Evolutionary conservation across 1,140 invertebrate genomes (phyloP).

Genomic region (Glossosoma conforme): DNA sequence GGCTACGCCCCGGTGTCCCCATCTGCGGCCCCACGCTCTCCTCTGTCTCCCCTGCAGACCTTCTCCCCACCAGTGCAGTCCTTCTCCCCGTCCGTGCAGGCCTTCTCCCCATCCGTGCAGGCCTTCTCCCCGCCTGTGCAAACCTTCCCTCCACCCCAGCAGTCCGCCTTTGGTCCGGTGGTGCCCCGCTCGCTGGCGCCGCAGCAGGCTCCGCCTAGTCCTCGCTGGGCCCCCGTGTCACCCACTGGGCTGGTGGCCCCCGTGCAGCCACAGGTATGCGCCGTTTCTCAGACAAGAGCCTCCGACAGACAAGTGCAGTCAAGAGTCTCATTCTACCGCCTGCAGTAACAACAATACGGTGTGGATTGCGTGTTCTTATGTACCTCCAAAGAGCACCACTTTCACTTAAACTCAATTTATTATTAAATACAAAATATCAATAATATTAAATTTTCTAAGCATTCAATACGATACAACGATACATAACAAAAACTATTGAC

Average conservation of each 20-base stretch:
- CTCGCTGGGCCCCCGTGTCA: conserved; percentile 19
- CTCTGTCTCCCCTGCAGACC: conserved; percentile 6
- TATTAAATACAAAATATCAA: no score
- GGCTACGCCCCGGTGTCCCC: conserved; percentile 1
- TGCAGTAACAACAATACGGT: no score
- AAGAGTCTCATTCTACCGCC: no score
- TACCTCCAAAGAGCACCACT: no score
- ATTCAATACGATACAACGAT: no score
- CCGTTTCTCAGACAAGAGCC: conserved; percentile 26
- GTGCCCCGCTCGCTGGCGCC: conserved; percentile 5
- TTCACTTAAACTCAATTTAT: no score
- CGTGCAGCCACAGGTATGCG: conserved; percentile 29
- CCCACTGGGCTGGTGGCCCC: conserved; percentile 16
- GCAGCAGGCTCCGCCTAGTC: not conserved
- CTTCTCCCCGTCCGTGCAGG: conserved; percentile 2
- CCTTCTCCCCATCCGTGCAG: not conserved
- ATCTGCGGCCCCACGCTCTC: not conserved
- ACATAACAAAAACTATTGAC: no score
- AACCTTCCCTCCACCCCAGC: conserved; percentile 10
- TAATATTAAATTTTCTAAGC: no score
- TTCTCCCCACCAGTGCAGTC: conserved; percentile 1
- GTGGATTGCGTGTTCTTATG: no score
- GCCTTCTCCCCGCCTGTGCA: not conserved
- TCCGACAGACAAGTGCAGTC: no score
- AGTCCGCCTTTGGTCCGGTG: conserved; percentile 4